Evolutionary conservation across 2,797 vertebrate species (phyloP), one percentile per base, ranked within the genome.

Genomic region (Pantherophis vulpinus): DNA sequence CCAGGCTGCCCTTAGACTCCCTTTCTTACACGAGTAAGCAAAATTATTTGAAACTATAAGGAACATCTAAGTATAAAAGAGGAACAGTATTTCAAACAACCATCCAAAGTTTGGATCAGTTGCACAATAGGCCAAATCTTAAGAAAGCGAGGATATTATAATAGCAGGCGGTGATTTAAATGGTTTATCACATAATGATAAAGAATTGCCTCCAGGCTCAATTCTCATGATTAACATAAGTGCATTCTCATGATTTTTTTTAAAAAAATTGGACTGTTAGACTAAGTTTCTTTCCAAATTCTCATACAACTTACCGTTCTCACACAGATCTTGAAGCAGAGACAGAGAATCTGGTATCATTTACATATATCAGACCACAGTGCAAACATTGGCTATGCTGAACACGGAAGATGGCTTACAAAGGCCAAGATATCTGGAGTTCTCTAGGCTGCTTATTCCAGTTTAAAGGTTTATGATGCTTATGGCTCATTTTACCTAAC

Each of bases 141-240:
- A 93, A 94, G 29, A 60, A 66, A 88, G 66, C 93, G 90, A 96
- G 94, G 27, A 63, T 29, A 91, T 25, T 93, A 92, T 61, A 25
- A 83, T 83, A 25, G 79, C 59, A 13, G 56, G 89, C 11, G 0
- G 20, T 59, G 91, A 0, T 79, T 47, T 13, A 55, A 56, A 2
- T 29, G 1, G 0, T 86, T 90, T 55, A 27, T 47, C 8, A 61
- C 2, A 7, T 7, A 27, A 37, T 32, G 58, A 27, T 25, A 63
- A 32, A 63, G n/a, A 86, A 1, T 23, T 66, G 63, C 60, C 23
- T 54, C 14, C 4, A 29, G 29, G 20, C 27, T 70, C 18, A 47
- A 20, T 87, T 93, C 55, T 87, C 83, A 37, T 32, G 12, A 70
- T 87, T 42, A 54, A 32, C 20, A 16, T 23, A 79, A 79, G 90